These are phyloP conservation scores for Lysandra bellargus DNA, from an alignment of 2,888 invertebrate genomes.

Conservation along the genomic window DNA sequence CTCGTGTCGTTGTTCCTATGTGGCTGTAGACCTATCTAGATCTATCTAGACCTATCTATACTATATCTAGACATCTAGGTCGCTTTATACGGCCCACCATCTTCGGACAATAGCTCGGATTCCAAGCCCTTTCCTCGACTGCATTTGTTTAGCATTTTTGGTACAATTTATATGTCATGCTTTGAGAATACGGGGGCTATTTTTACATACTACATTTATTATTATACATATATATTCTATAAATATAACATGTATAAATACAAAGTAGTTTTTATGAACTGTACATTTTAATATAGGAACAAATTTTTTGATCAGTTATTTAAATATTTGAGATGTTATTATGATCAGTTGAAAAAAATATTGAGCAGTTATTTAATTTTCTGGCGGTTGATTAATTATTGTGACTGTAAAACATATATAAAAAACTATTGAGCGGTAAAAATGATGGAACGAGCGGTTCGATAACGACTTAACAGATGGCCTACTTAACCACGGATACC, in stretches of 20 bases:
- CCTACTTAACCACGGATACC: no score
- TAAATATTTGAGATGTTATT: no score
- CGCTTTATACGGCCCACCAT: constrained; percentile 37
- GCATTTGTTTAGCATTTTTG: constrained; percentile 30
- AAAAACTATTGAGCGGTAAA: no score
- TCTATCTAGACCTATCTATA: constrained; percentile 40
- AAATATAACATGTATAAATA: no score
- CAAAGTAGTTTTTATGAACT: not conserved
- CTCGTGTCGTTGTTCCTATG: constrained; percentile 46
- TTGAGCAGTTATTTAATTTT: no score
- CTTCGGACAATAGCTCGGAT: constrained; percentile 38
- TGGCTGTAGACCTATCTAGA: constrained; percentile 45
- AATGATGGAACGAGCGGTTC: no score
- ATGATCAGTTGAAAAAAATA: no score
- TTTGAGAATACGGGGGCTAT: not conserved
- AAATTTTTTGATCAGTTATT: no score
- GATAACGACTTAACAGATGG: no score
- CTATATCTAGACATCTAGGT: constrained; percentile 40
- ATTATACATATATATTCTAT: no score
- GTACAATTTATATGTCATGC: constrained; percentile 22
- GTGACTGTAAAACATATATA: no score
- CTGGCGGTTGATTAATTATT: no score
- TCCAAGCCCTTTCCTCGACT: constrained; percentile 44
- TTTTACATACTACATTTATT: not conserved
- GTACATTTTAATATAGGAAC: not conserved